Evolutionary conservation across 2,113 vertebrate species (phyloP), one percentile per base, ranked within the genome.

Genomic region (Chamaetylas fuelleborni): DNA sequence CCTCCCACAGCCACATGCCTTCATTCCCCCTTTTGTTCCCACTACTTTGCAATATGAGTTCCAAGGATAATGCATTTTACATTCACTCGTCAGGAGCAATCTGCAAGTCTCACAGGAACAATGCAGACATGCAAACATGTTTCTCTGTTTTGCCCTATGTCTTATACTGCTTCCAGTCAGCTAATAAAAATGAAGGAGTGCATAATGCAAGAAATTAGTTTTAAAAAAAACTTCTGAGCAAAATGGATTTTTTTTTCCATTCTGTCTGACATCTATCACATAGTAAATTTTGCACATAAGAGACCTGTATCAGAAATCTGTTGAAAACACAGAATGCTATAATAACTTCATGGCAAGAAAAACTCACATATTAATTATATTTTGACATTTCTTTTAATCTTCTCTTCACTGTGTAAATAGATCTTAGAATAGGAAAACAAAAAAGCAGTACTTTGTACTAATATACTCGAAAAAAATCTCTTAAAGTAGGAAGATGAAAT

Each of bases 41-140:
- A 36, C 3, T 71, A 4, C 7, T 92, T 95, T 73, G 73, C 84
- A 93, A 47, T 47, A 79, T 4, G 34, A 87, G 25, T 65, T 73
- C 22, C 51, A 65, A 76, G 36, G 66, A 65, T 26, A 77, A 67
- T 78, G 74, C 84, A 85, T 71, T 84, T 85, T 88, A 54, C 84
- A 96, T 86, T 84, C 90, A 96, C 92, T 94, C 47, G 92, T 93
- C 91, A 97, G 96, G 97, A 97, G 94, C 62, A 77, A 96, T 81
- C 51, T 86, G 31, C n/a, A 84, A 71, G 29, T 56, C 38, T n/a
- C 47, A 74, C 14, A 73, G 60, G 69, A 92, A 48, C 40, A 38
- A 12, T 53, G 26, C n/a, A 61, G 64, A n/a, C 94, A 47, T 86
- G 50, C 76, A 93, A 95, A 95, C 31, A 64, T 6, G 48, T 19